Evolutionary conservation across 2,888 invertebrate genomes (phyloP).

Genomic region (Bibio marci): DNA sequence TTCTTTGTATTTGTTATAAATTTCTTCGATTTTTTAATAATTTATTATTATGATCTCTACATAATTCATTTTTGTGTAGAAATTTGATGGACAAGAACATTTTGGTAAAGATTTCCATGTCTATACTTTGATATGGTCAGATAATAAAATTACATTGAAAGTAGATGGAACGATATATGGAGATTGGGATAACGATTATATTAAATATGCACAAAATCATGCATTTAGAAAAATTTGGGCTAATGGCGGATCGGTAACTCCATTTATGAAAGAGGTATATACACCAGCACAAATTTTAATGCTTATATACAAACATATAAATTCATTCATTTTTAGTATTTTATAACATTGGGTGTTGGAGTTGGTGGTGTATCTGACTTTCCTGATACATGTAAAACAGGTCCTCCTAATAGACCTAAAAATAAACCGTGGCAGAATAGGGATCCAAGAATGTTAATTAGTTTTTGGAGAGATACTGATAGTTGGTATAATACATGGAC

Average conservation of each 20-base stretch:
- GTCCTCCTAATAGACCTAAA: slow-evolving; percentile 3
- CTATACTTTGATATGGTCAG: slow-evolving; percentile 50
- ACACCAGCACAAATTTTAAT: too few species aligned
- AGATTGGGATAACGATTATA: too few species aligned
- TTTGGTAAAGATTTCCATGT: slow-evolving; percentile 44
- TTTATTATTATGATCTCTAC: too few species aligned
- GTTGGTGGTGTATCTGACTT: slow-evolving; percentile 62
- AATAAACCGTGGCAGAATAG: slow-evolving; percentile 60
- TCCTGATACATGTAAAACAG: slow-evolving; percentile 32
- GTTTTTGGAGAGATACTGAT: slow-evolving; percentile 46
- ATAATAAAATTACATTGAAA: slow-evolving; percentile 15
- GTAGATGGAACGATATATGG: slow-evolving; percentile 42
- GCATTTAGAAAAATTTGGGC: slow-evolving; percentile 29
- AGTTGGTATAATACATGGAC: slow-evolving; percentile 50
- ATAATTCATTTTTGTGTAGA: too few species aligned
- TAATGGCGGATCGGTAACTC: slow-evolving; percentile 46
- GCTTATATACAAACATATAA: background rate
- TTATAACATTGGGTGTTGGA: slow-evolving; percentile 56
- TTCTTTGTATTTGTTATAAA: too few species aligned
- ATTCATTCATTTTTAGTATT: slow-evolving; percentile 38
- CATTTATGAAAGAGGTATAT: slow-evolving; percentile 54
- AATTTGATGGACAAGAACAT: too few species aligned
- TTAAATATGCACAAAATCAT: too few species aligned
- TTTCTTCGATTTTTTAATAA: too few species aligned
- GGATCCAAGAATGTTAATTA: slow-evolving; percentile 39